Conservation (phyloP, 1,140 invertebrate genomes). For the Penaeus japonicus region DNA sequence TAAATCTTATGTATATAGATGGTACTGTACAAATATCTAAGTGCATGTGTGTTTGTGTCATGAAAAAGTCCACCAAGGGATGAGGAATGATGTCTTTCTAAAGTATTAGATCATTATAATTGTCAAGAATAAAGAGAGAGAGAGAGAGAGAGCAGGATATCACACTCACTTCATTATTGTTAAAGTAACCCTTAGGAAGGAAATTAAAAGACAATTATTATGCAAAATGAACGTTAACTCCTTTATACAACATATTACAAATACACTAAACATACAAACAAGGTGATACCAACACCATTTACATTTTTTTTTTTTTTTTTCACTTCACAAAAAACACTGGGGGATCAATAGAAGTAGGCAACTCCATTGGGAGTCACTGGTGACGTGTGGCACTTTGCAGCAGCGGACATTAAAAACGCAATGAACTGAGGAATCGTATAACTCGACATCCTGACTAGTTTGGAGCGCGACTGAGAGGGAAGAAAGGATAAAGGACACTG, state of each 20-base stretch:
- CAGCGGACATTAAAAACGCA: not conserved
- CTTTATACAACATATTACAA: slow-evolving; percentile 54
- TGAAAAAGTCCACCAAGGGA: too few relatives aligned
- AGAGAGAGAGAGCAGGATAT: too few relatives aligned
- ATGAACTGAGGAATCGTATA: not conserved
- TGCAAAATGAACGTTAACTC: slow-evolving; percentile 54
- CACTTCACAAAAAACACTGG: slow-evolving; percentile 26
- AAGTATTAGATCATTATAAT: too few relatives aligned
- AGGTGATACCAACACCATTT: slow-evolving; percentile 51
- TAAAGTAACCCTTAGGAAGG: not conserved
- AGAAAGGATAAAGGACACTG: not conserved
- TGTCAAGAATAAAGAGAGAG: too few relatives aligned
- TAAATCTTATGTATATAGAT: too few relatives aligned
- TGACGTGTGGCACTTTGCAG: slow-evolving; percentile 25
- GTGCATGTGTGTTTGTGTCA: too few relatives aligned
- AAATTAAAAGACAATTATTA: slow-evolving; percentile 24
- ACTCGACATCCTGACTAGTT: slow-evolving; percentile 37
- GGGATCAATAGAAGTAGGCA: slow-evolving; percentile 12
- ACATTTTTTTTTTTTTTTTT: slow-evolving; percentile 21
- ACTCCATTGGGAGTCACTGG: slow-evolving; percentile 11
- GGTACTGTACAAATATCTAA: too few relatives aligned
- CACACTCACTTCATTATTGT: too few relatives aligned
- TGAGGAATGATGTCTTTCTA: too few relatives aligned
- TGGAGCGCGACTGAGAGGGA: slow-evolving; percentile 11
- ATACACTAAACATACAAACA: slow-evolving; percentile 45